Percentiles rank a stretch among this genome's conserved stretches.
phyloP scores from a whole-genome alignment of 2,113 vertebrate genomes.

The Orthonyx spaldingii region DNA sequence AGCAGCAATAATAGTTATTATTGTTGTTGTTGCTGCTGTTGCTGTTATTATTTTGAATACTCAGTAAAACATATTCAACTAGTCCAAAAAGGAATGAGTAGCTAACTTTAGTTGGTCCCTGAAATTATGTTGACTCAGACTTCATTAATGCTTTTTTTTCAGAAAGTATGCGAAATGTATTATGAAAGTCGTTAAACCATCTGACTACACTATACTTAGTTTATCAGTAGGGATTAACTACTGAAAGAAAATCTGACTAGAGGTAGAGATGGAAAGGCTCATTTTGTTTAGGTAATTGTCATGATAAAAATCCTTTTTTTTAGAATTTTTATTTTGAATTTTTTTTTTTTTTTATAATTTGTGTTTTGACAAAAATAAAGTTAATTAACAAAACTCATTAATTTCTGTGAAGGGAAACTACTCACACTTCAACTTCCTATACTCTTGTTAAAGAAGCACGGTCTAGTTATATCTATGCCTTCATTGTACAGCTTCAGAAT shows the following conservation, averaged over 20 bases:
- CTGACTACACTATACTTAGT: not conserved
- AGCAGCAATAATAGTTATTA: not conserved
- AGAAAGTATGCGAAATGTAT: not conserved
- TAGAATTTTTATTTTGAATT: not conserved
- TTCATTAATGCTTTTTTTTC: not conserved
- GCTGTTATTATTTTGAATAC: not conserved
- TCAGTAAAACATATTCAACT: not conserved
- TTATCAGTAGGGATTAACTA: not conserved
- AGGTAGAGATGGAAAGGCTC: not conserved
- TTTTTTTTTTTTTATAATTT: not conserved
- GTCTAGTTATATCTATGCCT: not conserved
- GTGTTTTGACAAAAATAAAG: not conserved
- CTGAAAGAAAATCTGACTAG: not conserved
- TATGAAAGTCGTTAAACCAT: not conserved
- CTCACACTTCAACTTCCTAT: not conserved
- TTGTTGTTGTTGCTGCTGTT: not conserved
- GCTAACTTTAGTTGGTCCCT: not conserved
- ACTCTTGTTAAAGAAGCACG: not conserved
- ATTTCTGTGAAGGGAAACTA: not conserved
- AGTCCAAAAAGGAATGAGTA: not conserved
- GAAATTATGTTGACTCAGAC: not conserved
- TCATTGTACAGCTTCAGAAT: not conserved
- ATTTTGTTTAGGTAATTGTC: not conserved
- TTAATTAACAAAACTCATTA: not conserved
- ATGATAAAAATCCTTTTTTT: not conserved